Evolutionary conservation across 2,888 invertebrate genomes (phyloP), one percentile per base, ranked within the genome.

Genomic region (Ophioninae sp.): DNA sequence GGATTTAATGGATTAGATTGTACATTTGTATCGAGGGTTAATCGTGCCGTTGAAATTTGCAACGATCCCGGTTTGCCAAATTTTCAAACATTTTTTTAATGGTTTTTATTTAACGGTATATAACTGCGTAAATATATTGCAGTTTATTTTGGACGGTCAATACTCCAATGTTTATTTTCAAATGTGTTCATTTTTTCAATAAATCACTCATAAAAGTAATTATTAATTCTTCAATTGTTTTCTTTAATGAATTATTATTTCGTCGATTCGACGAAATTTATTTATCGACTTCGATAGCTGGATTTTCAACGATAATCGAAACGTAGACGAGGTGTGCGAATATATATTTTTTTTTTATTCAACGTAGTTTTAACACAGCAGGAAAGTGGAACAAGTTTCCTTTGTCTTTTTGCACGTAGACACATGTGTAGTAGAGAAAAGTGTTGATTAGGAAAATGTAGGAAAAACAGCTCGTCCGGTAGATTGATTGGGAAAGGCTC

Each of bases 261-360:
- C 64, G 76, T 65, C 56, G 76, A 67, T 62, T 62, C 70, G 65
- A 76, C 57, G 64, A 81, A 64, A 76, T 75, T 69, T 39, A 69
- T 64, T 69, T 44, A 6, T 20, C 61, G 69, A 75, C 70, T 70
- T 76, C 20, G 75, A 57, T 81, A 57, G 30, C n/a, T 21, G 8
- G 44, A 37, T 50, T 50, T 17, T 17, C 6, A 6, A 50, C 1
- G 30, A 30, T 2, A 30, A 30, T 30, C 30, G 30, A 30, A 30
- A 30, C 1, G 3, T 2, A 30, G 3, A 30, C 30, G 3, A 30
- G 30, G 30, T 30, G 30, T 30, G 30, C 30, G 30, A 30, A 30
- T 30, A 30, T 3, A n/a, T n/a, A n/a, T n/a, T n/a, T 30, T 30
- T 30, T 30, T 30, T 30, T 30, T 30, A 30, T 30, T 3, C 30